Evolutionary conservation across 2,113 vertebrate species (phyloP).

Genomic region (Ranitomeya variabilis): DNA sequence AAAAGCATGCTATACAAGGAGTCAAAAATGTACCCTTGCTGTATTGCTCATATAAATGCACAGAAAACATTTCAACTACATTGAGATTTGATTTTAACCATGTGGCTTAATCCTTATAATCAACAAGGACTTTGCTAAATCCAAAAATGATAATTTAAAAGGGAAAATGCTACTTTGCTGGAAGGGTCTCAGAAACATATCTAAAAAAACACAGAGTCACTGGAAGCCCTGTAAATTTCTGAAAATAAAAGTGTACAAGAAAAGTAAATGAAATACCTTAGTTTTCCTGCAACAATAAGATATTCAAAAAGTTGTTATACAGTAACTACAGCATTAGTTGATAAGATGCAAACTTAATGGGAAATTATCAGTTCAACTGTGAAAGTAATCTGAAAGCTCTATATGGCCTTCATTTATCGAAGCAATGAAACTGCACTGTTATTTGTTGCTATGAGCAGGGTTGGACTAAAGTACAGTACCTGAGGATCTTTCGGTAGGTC

Average conservation of each 20-base stretch:
- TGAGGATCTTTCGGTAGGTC: not conserved
- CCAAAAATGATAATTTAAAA: not conserved
- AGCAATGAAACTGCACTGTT: not conserved
- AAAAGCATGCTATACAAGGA: not conserved
- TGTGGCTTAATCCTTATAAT: not conserved
- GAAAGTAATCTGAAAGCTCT: not conserved
- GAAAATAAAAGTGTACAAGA: not conserved
- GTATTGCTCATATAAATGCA: not conserved
- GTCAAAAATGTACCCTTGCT: not conserved
- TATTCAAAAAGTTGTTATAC: slow-evolving; percentile 6
- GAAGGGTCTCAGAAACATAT: no score
- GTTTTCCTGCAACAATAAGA: slow-evolving; percentile 36
- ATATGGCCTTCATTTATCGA: not conserved
- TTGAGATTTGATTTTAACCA: not conserved
- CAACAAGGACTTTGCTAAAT: no score
- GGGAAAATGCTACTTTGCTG: slow-evolving; percentile 9
- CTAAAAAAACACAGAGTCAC: slow-evolving; percentile 15
- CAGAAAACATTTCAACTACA: not conserved
- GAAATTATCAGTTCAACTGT: slow-evolving; percentile 12
- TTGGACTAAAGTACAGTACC: not conserved
- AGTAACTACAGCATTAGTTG: not conserved
- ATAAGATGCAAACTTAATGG: not conserved
- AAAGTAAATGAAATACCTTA: slow-evolving; percentile 2
- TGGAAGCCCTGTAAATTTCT: slow-evolving; percentile 52
- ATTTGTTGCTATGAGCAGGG: not conserved